Base-by-base conservation (phyloP, 1,140 invertebrate species). In the Pantala flavescens region DNA sequence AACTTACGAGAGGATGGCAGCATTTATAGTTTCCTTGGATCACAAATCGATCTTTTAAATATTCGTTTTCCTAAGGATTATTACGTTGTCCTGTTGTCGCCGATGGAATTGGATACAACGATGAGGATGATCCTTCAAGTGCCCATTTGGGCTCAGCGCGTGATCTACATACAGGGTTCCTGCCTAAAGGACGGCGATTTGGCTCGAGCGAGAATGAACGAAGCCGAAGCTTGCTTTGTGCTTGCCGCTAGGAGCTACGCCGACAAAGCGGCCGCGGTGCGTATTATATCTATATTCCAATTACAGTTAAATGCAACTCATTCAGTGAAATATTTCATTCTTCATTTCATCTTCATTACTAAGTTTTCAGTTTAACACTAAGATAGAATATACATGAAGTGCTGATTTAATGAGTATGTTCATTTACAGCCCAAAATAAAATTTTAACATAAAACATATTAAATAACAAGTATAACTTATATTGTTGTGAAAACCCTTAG, bases 71-170 rank as follows among this genome's bases (percentile, higher is more conserved):
- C 28, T 1, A 87, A 98, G 89, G 95, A 98, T 81, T 98, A 95
- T 82, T 98, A 96, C 82, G 96, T 98, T 28, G 96, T 99, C 14
- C 86, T 99, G 24, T 83, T 99, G 21, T 98, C 96, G 0, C 97
- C 97, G 0, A 97, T 96, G 91, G 97, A 99, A 83, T 85, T 99
- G 76, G 97, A 99, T 80, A 93, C 95, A 0, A 98, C 95, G 2
- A 98, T 98, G 95, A 86, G 96, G 79, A 95, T 97, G 93, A 96
- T 99, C 77, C 87, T 99, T 19, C 96, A 98, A 86, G 95, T 98
- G 73, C 97, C 97, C 0, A 95, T 98, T 79, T 99, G 97, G 97
- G 95, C 96, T 11, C 95, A 98, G 81, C 85, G 97, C 28, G 97
- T 98, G 43, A 98, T 98, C 81, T 98, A 98, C 84, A 98, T 98